Conservation (phyloP, 92 coral and sea anemone species). For the Parazoanthus atlanticus region DNA sequence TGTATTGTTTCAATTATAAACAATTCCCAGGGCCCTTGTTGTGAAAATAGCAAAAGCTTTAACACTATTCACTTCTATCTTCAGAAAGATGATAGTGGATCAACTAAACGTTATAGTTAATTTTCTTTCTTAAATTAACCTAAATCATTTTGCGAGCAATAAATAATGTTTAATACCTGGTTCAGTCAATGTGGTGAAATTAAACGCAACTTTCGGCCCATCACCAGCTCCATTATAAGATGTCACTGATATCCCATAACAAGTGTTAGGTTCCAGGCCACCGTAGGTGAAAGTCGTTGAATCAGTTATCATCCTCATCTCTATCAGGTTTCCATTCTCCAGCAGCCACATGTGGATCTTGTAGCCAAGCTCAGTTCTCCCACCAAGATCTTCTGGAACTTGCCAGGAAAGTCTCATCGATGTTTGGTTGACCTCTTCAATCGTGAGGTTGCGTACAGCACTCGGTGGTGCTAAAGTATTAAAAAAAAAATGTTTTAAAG, state of each 20-base stretch:
- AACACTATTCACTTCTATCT: no score
- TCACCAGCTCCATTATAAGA: neutral
- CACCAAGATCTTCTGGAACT: neutral
- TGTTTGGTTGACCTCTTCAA: neutral
- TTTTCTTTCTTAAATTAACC: no score
- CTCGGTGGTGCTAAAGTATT: neutral
- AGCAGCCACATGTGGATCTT: neutral
- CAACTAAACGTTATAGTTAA: no score
- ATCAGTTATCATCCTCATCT: no score
- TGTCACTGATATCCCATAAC: neutral
- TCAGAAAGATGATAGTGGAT: no score
- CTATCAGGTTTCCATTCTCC: neutral
- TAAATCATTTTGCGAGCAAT: no score
- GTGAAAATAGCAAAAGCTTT: no score
- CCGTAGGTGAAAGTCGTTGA: neutral
- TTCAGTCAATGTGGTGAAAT: neutral
- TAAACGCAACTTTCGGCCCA: neutral
- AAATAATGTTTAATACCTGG: neutral
- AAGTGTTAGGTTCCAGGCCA: neutral
- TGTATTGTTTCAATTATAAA: no score
- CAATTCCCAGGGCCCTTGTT: no score
- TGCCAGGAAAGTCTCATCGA: neutral
- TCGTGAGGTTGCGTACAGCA: neutral
- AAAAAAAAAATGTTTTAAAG: no score
- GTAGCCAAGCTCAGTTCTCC: neutral